Evolutionary conservation across 2,888 invertebrate species (phyloP), one percentile per base, ranked within the genome.

Genomic region (Strigamia maritima): DNA sequence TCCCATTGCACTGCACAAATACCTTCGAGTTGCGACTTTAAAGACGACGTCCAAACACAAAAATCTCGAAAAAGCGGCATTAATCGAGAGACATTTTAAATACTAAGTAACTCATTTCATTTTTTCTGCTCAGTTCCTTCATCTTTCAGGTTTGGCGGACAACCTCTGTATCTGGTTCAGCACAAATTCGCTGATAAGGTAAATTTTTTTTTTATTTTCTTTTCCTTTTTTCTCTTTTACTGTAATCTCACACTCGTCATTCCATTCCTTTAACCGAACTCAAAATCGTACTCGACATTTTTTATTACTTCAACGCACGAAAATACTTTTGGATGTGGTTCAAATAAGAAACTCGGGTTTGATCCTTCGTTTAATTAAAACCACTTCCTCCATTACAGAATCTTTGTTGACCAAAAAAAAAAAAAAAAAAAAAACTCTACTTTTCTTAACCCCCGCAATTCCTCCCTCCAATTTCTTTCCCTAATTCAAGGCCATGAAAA

Each of bases 271-370:
- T 28, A 38, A 77, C 49, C 77, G 24, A 49, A 24, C 75, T 75
- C 70, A 70, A 75, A 75, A 28, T 35, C 75, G 19, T 26, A 35
- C 38, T 2, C n/a, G 38, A 28, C 16, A 49, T 77, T 77, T 75
- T 77, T 49, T 44, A 77, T 77, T 77, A 49, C 77, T 75, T 19
- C 38, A 14, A 12, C 49, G 77, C 44, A 77, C 70, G 26, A 26
- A 77, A 77, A 77, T 77, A 77, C 77, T 77, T 77, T 77, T 77
- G 77, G 77, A 77, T 77, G 77, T 26, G 77, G 49, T 77, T 77
- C 77, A 77, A 77, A 49, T 77, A 49, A 38, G 26, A 77, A 70
- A 70, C 70, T 70, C 70, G 16, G 14, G 24, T 28, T 28, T 70
- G 70, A 70, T 70, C 70, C 70, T 70, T 70, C 54, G 16, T 77